phyloP scores from a whole-genome alignment of 2,888 invertebrate species.

The Mesorhabditis sp. region DNA sequence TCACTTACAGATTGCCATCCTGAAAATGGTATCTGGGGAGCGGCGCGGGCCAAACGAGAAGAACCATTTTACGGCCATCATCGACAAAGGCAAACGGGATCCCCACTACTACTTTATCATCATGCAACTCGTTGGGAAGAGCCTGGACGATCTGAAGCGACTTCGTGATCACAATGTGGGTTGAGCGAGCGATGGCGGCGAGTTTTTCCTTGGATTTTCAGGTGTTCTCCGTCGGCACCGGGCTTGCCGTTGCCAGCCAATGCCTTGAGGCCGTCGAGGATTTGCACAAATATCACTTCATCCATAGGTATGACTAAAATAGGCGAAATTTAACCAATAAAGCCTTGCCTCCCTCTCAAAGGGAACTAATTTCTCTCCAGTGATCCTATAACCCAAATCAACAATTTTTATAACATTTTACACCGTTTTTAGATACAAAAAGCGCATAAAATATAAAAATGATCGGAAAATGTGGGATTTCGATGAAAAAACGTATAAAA shows the following conservation, averaged over 20 bases:
- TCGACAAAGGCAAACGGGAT: slow-evolving; percentile 44
- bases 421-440: too few relatives aligned
- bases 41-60: slow-evolving; percentile 13
- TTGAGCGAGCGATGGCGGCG: slow-evolving; percentile 23
- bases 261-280: slow-evolving; percentile 51
- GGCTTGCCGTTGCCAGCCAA: slow-evolving; percentile 37
- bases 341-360: too few relatives aligned
- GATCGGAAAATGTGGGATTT: too few relatives aligned
- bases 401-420: too few relatives aligned
- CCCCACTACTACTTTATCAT: slow-evolving; percentile 40
- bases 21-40: slow-evolving; percentile 33
- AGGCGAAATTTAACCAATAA: too few relatives aligned
- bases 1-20: slow-evolving; percentile 33
- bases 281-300: slow-evolving; percentile 46
- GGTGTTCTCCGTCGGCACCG: slow-evolving; percentile 38
- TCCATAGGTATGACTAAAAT: slow-evolving; percentile 32
- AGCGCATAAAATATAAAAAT: too few relatives aligned
- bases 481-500: too few relatives aligned
- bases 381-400: too few relatives aligned
- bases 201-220: slow-evolving; percentile 7
- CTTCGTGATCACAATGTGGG: too few relatives aligned
- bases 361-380: too few relatives aligned
- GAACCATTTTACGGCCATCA: slow-evolving; percentile 42
- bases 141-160: slow-evolving; percentile 40
- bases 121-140: slow-evolving; percentile 46